Evolutionary conservation across 1,140 invertebrate species (phyloP), one percentile per base, ranked within the genome.

Genomic region (Trissolcus basalis): DNA sequence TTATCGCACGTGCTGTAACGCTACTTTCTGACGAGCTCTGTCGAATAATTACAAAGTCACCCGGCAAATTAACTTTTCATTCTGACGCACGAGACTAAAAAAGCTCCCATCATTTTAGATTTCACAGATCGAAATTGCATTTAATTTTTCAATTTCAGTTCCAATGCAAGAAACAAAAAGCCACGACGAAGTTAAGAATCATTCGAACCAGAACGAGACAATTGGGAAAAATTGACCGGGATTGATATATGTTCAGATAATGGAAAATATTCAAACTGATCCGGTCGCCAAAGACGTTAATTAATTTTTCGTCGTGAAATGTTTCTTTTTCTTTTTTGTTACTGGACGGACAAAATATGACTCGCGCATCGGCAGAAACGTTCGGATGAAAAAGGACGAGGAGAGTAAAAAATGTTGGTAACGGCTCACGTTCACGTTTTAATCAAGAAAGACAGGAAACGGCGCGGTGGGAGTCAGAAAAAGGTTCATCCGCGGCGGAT

Each of bases 361-460:
- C 44, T 58, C 16, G 64, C 59, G 68, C 14, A 54, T 61, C 13
- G 10, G 53, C 33, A 11, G 15, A 32, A 43, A 36, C 56, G 33
- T 15, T 45, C 16, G 15, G 12, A 53, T 44, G 43, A 69, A 43
- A 15, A 47, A 27, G 19, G 32, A 15, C n/a, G n/a, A 33, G 51
- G 27, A 4, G 0, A 39, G n/a, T 64, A 65, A 72, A 72, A 53
- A 27, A 27, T 1, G 1, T 3, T 27, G 2, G 9, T 1, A 41
- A 39, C 50, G 39, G 39, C 9, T 39, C 13, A 50, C 51, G 74
- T 81, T 81, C 72, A 83, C 74, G 83, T 71, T 82, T 83, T 82
- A 77, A 84, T 79, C 39, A 55, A 54, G 45, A 56, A 70, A 55
- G 82, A 78, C 81, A 80, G 72, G 69, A 77, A 73, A 61, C 82